Evolutionary conservation across 2,888 invertebrate species (phyloP), one percentile per base, ranked within the genome.

Genomic region (Caenorhabditis wallacei): DNA sequence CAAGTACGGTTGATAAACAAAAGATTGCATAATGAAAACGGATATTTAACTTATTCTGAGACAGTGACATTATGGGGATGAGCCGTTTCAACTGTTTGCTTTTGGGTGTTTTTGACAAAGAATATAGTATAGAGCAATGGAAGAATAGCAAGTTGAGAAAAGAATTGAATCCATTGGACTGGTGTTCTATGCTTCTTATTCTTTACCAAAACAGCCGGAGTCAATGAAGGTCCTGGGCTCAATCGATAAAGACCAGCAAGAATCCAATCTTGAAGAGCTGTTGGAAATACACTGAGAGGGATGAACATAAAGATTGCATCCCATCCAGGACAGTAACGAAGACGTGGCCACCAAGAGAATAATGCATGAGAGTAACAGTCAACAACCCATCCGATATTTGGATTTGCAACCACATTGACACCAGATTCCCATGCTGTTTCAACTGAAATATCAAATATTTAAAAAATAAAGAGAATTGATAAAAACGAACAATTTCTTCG

Each of bases 271-370:
- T 87, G 86, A 16, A 85, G 11, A 43, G 63, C 76, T 13, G 89
- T 88, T 10, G 90, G 89, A 20, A 88, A 59, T 24, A 88, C 70
- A 51, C 84, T 84, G 8, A 90, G 64, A 5, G 90, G 90, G 24
- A 90, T 82, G 74, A 90, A 89, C 66, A 88, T 69, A 69, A 90
- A 85, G 10, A 87, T 85, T 3, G 90, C 90, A 57, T 90, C 90
- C 86, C 86, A 88, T 20, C 90, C 90, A 16, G 88, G 86, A 48
- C 84, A 74, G 66, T 90, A 87, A 11, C 84, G 79, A 13, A 87
- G 74, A 69, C 88, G 81, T 11, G 87, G 88, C 84, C 84, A 88
- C 59, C 68, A 75, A 24, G 84, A 76, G 72, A 87, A 87, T 16
- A 90, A 78, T 0, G 90, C 89, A 66, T 90, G 90, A 11, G 70